phyloP scores from a whole-genome alignment of 2,888 invertebrate genomes.

The Acanthococcus lagerstroemiae region DNA sequence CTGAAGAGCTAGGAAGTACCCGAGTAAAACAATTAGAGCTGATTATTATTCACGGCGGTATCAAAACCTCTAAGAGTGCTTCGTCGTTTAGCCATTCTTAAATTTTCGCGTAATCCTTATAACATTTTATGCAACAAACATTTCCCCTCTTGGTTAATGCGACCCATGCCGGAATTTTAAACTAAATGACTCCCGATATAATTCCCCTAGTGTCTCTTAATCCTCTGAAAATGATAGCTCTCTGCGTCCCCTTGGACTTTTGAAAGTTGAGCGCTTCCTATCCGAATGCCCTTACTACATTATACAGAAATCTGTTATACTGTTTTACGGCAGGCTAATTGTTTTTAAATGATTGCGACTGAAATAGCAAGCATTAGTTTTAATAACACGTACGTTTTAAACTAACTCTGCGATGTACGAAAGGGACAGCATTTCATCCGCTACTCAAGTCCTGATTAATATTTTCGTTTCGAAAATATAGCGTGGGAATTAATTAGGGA shows the following conservation, averaged over 20 bases:
- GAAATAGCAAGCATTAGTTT: conserved; percentile 24
- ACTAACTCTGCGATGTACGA: conserved; percentile 2
- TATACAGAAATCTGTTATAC: conserved; percentile 7
- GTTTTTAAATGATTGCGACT: conserved; percentile 28
- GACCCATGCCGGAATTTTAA: conserved; percentile 30
- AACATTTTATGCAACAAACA: conserved; percentile 21
- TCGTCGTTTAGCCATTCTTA: not conserved
- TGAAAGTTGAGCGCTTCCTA: conserved; percentile 7
- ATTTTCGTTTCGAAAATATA: conserved; percentile 12
- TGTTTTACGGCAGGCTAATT: conserved; percentile 24
- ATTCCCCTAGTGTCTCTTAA: conserved; percentile 26
- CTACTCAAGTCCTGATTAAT: no score
- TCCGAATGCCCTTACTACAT: conserved; percentile 5
- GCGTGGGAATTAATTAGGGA: conserved; percentile 17
- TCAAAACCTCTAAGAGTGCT: no score
- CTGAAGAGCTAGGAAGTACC: no score
- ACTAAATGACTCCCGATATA: conserved; percentile 31
- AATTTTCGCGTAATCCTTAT: conserved; percentile 16
- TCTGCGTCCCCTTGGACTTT: conserved; percentile 21
- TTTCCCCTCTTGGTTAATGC: conserved; percentile 22
- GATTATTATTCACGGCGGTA: no score
- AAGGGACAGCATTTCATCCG: conserved; percentile 6
- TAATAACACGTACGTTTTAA: conserved; percentile 19
- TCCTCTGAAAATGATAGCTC: conserved; percentile 30
- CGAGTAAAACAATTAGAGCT: no score